Evolutionary conservation across 2,113 vertebrate species (phyloP).

Genomic region (Zosterops hypoxanthus): DNA sequence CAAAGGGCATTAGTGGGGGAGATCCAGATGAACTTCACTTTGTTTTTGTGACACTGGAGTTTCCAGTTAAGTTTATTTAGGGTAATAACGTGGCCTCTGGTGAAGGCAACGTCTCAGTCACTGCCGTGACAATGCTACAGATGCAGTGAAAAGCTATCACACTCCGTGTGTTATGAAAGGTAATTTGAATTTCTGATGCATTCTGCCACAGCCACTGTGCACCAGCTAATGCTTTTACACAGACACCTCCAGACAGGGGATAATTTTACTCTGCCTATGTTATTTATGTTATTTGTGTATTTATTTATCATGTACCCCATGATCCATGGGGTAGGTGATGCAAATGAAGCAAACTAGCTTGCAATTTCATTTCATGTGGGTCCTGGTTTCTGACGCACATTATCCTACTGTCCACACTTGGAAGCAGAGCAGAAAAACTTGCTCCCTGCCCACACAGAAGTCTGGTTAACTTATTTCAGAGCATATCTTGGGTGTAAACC

Average conservation of each 20-base stretch:
- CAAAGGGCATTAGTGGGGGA: conserved; percentile 29
- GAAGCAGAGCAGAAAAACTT: background rate
- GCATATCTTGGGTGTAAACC: background rate
- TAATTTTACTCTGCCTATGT: background rate
- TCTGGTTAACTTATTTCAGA: background rate
- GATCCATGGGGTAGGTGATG: background rate
- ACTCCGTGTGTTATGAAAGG: background rate
- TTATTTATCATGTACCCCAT: too few species aligned
- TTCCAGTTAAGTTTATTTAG: conserved; percentile 26
- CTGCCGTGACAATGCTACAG: background rate
- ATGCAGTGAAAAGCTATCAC: background rate
- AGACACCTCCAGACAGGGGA: background rate
- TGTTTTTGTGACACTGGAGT: background rate
- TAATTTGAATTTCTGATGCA: background rate
- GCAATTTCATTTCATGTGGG: background rate
- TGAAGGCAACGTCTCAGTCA: background rate
- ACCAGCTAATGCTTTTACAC: background rate
- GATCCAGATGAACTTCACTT: background rate
- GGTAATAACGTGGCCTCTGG: background rate
- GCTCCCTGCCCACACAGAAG: background rate
- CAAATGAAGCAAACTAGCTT: background rate
- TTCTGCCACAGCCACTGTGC: background rate
- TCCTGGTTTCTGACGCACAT: background rate
- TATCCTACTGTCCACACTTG: background rate
- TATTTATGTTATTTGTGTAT: background rate